A percentile compares a stretch with the other conserved stretches of the same genome.
These are phyloP conservation scores for Botia almorhae DNA, from an alignment of 2,797 vertebrate genomes.

Conservation along the genomic window DNA sequence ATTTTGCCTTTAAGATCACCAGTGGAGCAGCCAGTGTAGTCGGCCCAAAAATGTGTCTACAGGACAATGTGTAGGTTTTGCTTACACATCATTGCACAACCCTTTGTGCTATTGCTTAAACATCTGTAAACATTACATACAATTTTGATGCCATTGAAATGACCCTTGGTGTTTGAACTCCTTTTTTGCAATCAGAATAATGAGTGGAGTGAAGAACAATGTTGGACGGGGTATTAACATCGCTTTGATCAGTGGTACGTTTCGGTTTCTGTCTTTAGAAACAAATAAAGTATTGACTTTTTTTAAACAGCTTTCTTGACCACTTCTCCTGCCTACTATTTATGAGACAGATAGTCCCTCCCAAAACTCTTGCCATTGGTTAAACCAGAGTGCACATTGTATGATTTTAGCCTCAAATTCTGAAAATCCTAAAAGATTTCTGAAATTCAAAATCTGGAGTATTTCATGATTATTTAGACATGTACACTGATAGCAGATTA, in stretches of 20 bases:
- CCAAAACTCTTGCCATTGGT: too few relatives aligned
- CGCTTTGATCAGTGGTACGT: slow-evolving; percentile 89
- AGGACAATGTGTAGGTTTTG: slow-evolving; percentile 88
- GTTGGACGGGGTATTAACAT: slow-evolving; percentile 95
- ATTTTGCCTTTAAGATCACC: slow-evolving; percentile 94
- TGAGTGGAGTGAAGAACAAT: slow-evolving; percentile 97
- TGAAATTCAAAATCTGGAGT: too few relatives aligned
- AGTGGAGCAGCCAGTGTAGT: slow-evolving; percentile 97
- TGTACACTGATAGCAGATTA: too few relatives aligned
- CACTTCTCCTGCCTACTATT: background rate
- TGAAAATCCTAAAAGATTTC: too few relatives aligned
- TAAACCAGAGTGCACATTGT: too few relatives aligned
- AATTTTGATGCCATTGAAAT: background rate
- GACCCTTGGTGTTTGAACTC: background rate
- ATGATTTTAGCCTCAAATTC: too few relatives aligned
- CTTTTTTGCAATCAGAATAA: slow-evolving; percentile 77
- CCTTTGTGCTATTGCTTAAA: background rate
- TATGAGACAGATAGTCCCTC: background rate
- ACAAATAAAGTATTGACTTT: background rate
- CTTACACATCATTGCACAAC: background rate
- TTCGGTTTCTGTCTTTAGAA: background rate
- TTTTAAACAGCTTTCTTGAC: background rate
- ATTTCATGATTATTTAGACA: too few relatives aligned
- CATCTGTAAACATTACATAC: background rate
- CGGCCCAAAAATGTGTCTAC: slow-evolving; percentile 93